Evolutionary conservation across 2,797 vertebrate genomes (phyloP).

Genomic region (Halcyon badia): DNA sequence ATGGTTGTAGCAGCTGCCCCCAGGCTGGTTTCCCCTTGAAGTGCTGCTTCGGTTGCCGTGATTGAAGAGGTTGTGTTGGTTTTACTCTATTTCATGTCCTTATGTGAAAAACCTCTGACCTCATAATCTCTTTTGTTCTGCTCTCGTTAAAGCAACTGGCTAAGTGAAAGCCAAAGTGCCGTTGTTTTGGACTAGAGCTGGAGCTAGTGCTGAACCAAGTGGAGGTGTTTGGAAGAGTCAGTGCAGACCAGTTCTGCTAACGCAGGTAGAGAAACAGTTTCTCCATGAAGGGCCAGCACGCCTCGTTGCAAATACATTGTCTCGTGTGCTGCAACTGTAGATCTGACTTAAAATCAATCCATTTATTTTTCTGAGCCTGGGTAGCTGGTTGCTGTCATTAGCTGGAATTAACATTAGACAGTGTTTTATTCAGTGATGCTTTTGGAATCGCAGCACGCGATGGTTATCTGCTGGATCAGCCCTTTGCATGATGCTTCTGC

Average conservation of each 20-base stretch:
- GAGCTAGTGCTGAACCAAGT: background rate
- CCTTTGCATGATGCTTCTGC: background rate
- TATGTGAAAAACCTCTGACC: background rate
- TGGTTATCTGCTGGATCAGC: background rate
- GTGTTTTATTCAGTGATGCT: background rate
- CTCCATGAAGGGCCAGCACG: background rate
- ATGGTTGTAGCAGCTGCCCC: background rate
- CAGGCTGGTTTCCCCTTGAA: background rate
- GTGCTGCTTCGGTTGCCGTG: background rate
- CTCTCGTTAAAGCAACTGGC: background rate
- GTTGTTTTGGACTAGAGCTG: background rate
- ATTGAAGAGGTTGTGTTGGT: background rate
- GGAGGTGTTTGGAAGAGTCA: background rate
- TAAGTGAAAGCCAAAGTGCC: background rate
- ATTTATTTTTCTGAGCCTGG: fast-evolving
- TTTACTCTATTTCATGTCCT: background rate
- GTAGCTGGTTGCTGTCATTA: background rate
- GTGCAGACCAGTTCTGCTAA: background rate
- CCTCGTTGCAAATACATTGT: background rate
- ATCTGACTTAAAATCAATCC: background rate
- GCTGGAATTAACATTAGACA: background rate
- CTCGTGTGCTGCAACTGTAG: background rate
- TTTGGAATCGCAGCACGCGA: background rate
- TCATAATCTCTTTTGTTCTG: background rate
- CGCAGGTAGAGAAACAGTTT: background rate